Conservation (phyloP, 2,113 vertebrate species). For the Spea multiplicata region DNA sequence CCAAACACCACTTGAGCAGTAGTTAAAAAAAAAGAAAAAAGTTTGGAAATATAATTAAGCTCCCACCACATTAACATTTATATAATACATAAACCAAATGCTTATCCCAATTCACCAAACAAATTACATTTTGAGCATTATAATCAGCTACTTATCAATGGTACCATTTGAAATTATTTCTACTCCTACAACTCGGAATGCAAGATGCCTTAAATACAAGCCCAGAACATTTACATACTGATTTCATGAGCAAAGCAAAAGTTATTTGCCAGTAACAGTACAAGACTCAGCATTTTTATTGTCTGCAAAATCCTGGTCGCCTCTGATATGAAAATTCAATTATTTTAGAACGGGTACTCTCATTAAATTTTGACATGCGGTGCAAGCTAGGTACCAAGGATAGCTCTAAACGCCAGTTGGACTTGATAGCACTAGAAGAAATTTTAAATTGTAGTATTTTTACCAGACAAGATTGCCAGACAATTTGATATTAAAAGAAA, state of each 20-base stretch:
- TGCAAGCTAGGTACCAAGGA: constrained; percentile 86
- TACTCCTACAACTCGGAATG: constrained; percentile 93
- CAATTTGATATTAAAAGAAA: constrained; percentile 94
- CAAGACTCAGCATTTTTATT: constrained; percentile 99
- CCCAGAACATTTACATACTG: constrained; percentile 99
- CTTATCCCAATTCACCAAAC: constrained; percentile 98
- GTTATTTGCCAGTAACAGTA: constrained; percentile 99
- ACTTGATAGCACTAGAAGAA: constrained; percentile 90
- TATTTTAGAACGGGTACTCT: constrained; percentile 99
- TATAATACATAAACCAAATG: constrained; percentile 97
- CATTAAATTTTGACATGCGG: constrained; percentile 98
- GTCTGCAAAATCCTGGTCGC: constrained; percentile 98
- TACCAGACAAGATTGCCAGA: constrained; percentile 95
- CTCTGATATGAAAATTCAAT: constrained; percentile 99
- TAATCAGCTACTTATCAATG: constrained; percentile 90
- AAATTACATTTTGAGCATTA: constrained; percentile 97
- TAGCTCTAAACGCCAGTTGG: constrained; percentile 81
- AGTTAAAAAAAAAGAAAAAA: constrained; percentile 59
- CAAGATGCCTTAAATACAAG: constrained; percentile 99
- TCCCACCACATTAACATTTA: constrained; percentile 76
- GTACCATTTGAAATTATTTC: constrained; percentile 94
- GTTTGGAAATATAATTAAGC: constrained; percentile 98
- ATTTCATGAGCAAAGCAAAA: constrained; percentile 99
- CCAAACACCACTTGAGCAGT: constrained; percentile 67
- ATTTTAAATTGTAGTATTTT: constrained; percentile 97